Evolutionary conservation across 2,797 vertebrate genomes (phyloP).

Genomic region (Ctenopoma multispine): DNA sequence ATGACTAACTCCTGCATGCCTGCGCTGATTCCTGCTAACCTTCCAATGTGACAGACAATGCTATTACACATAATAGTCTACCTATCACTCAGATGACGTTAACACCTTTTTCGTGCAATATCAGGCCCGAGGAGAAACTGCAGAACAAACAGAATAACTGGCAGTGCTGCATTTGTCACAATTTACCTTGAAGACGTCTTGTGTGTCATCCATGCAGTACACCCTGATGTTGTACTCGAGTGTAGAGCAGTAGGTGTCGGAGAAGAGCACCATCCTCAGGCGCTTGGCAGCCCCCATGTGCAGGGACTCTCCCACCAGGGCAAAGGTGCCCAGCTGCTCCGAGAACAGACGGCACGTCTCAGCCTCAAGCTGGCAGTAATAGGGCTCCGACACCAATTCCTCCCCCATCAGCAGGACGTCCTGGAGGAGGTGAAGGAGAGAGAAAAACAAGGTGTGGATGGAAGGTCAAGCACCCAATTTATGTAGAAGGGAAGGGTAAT

Average conservation of each 20-base stretch:
- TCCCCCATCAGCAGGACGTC: constrained; percentile 95
- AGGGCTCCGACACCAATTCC: constrained; percentile 92
- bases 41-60: constrained; percentile 46
- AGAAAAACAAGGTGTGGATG: constrained; percentile 47
- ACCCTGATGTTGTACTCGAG: constrained; percentile 97
- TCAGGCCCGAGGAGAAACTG: constrained; percentile 14
- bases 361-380: constrained; percentile 97
- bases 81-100: constrained; percentile 47
- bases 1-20: constrained; percentile 32
- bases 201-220: constrained; percentile 98
- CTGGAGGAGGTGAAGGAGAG: constrained; percentile 71
- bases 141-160: constrained; percentile 28
- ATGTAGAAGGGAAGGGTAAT: constrained; percentile 49
- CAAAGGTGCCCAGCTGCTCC: constrained; percentile 96
- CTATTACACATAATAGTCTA: constrained; percentile 49
- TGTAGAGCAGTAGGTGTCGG: constrained; percentile 92
- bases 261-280: constrained; percentile 95
- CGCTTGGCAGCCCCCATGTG: constrained; percentile 97
- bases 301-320: constrained; percentile 96
- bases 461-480: constrained; percentile 68
- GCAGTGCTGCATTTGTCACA: constrained; percentile 7
- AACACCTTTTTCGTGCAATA: constrained; percentile 26
- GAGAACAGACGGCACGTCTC: constrained; percentile 94
- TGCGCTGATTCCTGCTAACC: constrained; percentile 20
- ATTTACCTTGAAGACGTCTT: constrained; percentile 95